Evolutionary conservation across 2,113 vertebrate species (phyloP).

Genomic region (Gasterosteus aculeatus): DNA sequence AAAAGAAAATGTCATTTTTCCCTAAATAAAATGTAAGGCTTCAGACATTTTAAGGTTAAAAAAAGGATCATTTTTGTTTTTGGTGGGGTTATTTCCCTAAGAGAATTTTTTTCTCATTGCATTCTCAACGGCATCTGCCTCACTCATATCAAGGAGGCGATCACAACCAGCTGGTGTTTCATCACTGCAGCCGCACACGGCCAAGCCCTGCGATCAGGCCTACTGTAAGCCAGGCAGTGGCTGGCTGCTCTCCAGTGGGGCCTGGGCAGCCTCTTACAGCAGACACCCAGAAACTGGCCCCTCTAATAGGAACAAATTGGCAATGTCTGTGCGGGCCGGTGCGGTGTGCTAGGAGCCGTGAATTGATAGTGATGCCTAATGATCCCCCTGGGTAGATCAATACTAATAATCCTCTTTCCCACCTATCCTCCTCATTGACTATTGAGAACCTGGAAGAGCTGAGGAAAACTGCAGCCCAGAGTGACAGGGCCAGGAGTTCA

Average conservation of each 20-base stretch:
- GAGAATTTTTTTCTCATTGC: not conserved
- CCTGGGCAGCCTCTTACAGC: conserved; percentile 88
- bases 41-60: conserved; percentile 22
- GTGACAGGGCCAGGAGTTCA: conserved; percentile 71
- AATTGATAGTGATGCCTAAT: conserved; percentile 99
- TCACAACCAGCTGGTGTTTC: conserved; percentile 30
- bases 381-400: conserved; percentile 99
- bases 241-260: conserved; percentile 72
- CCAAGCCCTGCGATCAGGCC: conserved; percentile 50
- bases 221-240: conserved; percentile 42
- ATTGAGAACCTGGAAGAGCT: conserved; percentile 82
- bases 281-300: conserved; percentile 90
- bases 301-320: conserved; percentile 99
- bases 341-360: conserved; percentile 94
- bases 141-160: conserved; percentile 18
- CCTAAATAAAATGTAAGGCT: conserved; percentile 44
- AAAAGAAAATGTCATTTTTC: conserved; percentile 53
- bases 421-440: conserved; percentile 96
- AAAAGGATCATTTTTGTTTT: not conserved
- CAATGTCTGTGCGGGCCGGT: conserved; percentile 94
- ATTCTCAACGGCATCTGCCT: conserved; percentile 26
- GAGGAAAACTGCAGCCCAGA: conserved; percentile 74
- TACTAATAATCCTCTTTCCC: conserved; percentile 98
- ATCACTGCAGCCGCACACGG: conserved; percentile 16
- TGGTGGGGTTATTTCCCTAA: not conserved